These are phyloP conservation scores for Trinectes maculatus DNA, from an alignment of 2,113 vertebrate species.

Conservation along the genomic window DNA sequence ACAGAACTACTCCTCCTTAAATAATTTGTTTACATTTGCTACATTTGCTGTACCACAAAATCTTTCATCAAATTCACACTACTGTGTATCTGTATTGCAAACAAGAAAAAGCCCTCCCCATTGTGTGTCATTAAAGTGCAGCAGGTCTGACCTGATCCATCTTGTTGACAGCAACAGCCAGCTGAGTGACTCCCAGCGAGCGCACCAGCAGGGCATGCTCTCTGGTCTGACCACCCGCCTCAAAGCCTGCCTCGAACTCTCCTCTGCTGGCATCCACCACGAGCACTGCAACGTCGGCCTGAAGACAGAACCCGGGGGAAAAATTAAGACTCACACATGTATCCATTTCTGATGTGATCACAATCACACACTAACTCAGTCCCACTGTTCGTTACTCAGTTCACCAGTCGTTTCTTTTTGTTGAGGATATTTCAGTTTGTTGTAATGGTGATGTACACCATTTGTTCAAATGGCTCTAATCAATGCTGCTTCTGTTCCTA, in stretches of 20 bases:
- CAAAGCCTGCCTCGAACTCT: constrained; percentile 98
- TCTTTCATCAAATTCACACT: not conserved
- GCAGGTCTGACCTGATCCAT: constrained; percentile 92
- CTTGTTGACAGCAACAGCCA: constrained; percentile 97
- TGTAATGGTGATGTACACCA: too few relatives aligned
- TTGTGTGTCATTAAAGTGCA: not conserved
- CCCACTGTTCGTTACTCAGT: too few relatives aligned
- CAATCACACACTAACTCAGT: too few relatives aligned
- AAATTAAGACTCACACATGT: not conserved
- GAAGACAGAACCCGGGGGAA: constrained; percentile 11
- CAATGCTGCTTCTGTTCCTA: too few relatives aligned
- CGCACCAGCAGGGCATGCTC: constrained; percentile 96
- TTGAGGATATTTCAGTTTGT: too few relatives aligned
- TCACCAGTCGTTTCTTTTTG: too few relatives aligned
- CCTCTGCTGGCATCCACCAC: constrained; percentile 97
- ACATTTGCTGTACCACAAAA: not conserved
- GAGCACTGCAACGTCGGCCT: constrained; percentile 96
- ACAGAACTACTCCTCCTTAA: too few relatives aligned
- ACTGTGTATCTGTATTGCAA: not conserved
- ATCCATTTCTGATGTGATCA: not conserved
- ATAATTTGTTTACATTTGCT: too few relatives aligned
- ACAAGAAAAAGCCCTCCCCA: not conserved
- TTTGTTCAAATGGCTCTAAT: too few relatives aligned
- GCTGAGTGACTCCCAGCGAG: constrained; percentile 96
- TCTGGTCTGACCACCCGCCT: constrained; percentile 95